A percentile compares a stretch with the other conserved stretches of the same genome.
Evolutionary conservation across 2,797 vertebrate genomes (phyloP).

Genomic region (Amblyraja radiata): DNA sequence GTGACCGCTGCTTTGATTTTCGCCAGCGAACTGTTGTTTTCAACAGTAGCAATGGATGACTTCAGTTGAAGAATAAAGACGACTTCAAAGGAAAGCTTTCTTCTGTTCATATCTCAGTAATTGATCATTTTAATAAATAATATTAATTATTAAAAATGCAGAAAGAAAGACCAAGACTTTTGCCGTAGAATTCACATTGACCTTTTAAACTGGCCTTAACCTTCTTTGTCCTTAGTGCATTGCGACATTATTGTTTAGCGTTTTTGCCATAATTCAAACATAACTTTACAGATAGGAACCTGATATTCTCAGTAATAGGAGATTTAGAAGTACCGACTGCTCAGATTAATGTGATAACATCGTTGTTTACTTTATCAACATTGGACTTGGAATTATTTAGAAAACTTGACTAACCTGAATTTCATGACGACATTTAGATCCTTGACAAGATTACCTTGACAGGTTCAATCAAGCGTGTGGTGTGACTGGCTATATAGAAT

Average conservation of each 20-base stretch:
- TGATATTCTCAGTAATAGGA: constrained; percentile 29
- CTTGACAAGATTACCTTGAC: constrained; percentile 34
- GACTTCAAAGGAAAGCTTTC: background rate
- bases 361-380: constrained; percentile 37
- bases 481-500: constrained; percentile 32
- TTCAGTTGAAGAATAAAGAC: background rate
- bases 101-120: background rate
- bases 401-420: constrained; percentile 36
- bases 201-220: background rate
- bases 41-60: background rate
- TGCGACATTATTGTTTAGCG: constrained; percentile 29
- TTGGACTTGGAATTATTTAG: constrained; percentile 26
- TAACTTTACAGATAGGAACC: constrained; percentile 34
- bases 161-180: background rate
- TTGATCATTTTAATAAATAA: background rate
- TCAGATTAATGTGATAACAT: constrained; percentile 34
- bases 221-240: constrained; percentile 33
- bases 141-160: background rate
- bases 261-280: constrained; percentile 36
- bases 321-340: constrained; percentile 15
- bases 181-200: background rate
- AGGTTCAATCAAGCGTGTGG: constrained; percentile 29
- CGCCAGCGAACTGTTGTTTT: background rate
- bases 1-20: background rate
- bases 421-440: constrained; percentile 37